These are phyloP conservation scores for Coelopa frigida DNA, from an alignment of 1,140 invertebrate species.

Conservation along the genomic window DNA sequence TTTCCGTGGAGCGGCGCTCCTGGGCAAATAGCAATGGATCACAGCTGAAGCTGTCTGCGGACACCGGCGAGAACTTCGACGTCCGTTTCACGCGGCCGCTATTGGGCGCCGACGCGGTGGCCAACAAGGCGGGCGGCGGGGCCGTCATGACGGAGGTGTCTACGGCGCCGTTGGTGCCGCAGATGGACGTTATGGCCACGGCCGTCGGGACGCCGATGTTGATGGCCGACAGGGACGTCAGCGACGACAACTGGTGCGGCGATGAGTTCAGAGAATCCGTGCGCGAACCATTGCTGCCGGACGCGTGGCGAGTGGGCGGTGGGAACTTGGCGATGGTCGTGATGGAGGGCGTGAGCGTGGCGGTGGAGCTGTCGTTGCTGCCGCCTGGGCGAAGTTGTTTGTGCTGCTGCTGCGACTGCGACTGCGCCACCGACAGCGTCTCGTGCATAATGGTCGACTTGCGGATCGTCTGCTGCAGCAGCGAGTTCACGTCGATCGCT, in stretches of 20 bases:
- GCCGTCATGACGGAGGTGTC: too few relatives aligned
- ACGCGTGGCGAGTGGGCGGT: not conserved
- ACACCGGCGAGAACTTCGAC: slow-evolving; percentile 21
- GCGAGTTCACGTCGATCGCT: slow-evolving; percentile 42
- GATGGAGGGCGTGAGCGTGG: slow-evolving; percentile 33
- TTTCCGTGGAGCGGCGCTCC: slow-evolving; percentile 34
- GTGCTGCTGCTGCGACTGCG: too few relatives aligned
- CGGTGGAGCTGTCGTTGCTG: slow-evolving; percentile 39
- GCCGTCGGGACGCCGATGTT: too few relatives aligned
- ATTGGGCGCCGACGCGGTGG: slow-evolving; percentile 8
- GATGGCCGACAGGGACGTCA: slow-evolving; percentile 17
- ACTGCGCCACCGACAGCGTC: slow-evolving; percentile 16
- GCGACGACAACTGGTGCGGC: slow-evolving; percentile 8
- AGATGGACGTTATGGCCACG: slow-evolving; percentile 23
- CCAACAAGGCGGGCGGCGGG: not conserved
- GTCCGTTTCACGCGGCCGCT: slow-evolving; percentile 15
- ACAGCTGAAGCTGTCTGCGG: slow-evolving; percentile 20
- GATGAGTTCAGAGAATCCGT: not conserved
- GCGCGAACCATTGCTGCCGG: not conserved
- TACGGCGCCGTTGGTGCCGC: slow-evolving; percentile 19
- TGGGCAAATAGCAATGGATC: slow-evolving; percentile 28
- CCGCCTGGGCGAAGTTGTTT: too few relatives aligned
- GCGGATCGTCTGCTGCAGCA: slow-evolving; percentile 42
- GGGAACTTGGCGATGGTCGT: slow-evolving; percentile 33
- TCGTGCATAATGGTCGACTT: slow-evolving; percentile 36